Base-by-base conservation (phyloP, 35 echinoderm and acorn worm species). In the Apostichopus japonicus region DNA sequence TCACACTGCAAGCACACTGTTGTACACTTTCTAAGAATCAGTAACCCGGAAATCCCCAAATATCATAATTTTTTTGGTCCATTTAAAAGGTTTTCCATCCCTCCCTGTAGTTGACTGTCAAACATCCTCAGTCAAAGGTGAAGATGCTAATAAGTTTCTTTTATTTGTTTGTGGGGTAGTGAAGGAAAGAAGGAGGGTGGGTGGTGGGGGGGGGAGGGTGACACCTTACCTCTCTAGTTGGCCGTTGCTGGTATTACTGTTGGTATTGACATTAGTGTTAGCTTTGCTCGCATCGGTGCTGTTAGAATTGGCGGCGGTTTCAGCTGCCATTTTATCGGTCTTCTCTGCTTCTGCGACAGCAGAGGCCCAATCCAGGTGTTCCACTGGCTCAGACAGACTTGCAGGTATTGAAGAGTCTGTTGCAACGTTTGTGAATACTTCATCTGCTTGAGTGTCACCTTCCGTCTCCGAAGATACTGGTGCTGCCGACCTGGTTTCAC, bases 291-390 rank as follows among this genome's bases (percentile, higher is more conserved):
- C 33, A 44, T 44, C 33, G 71, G 71, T 75, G 4, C 71, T 23
- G 71, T 7, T 75, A 21, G 71, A 75, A 23, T n/a, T 19, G 4
- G 71, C 16, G 5, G 71, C 2, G 6, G 71, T 19, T 19, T 14
- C 71, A 7, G 17, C 71, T 75, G 71, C 15, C 17, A 23, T 19
- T 75, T 75, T 6, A 19, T 57, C 56, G 10, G 4, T 21, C 17
- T 24, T 84, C 55, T 84, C 81, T 84, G 81, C 81, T 19, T 80
- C 78, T 54, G 51, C 79, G 3, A 84, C 81, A 23, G 81, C 81
- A 53, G 81, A 84, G 5, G 81, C 81, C 81, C 81, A 80, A 54
- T 83, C 79, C 51, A 84, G 21, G 54, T 84, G 81, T 57, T 84
- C 81, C 21, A 19, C 81, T 7, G 71, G n/a, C 16, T 75, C 71